Evolutionary conservation across 2,888 invertebrate species (phyloP).

Genomic region (Ceriagrion tenellum): DNA sequence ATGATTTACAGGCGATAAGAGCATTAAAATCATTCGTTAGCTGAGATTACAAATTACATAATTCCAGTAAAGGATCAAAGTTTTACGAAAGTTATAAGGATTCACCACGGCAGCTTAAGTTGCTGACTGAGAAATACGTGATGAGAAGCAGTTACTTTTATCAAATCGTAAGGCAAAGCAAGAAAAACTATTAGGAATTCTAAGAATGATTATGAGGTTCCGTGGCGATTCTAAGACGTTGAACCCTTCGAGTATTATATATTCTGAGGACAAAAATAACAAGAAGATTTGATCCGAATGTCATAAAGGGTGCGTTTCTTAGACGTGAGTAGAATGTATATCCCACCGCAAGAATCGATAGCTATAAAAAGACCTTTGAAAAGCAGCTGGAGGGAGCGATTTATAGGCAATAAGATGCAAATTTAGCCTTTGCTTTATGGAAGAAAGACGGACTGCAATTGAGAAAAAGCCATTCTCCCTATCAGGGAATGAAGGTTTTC

Average conservation of each 20-base stretch:
- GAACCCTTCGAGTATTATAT: neutral
- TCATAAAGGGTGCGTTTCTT: conserved; percentile 20
- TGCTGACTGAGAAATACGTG: no score
- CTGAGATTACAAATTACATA: no score
- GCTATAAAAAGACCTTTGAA: conserved; percentile 6
- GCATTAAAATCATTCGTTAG: no score
- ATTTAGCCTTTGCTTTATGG: neutral
- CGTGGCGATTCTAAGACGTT: neutral
- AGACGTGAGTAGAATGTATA: neutral
- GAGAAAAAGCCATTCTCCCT: conserved; percentile 10
- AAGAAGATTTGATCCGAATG: neutral
- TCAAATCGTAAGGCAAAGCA: no score
- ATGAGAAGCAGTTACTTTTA: no score
- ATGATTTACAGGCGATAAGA: no score
- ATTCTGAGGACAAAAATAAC: neutral
- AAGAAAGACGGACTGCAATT: neutral
- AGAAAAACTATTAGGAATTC: no score
- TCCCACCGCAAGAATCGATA: neutral
- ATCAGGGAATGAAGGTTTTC: neutral
- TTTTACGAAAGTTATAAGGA: no score
- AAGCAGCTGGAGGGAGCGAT: neutral
- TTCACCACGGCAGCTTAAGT: no score
- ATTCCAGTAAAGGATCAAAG: no score
- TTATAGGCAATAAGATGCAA: conserved; percentile 64
- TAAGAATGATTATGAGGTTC: no score